Evolutionary conservation across 1,140 invertebrate genomes (phyloP), one percentile per base, ranked within the genome.

Genomic region (Neomicropteryx cornuta): DNA sequence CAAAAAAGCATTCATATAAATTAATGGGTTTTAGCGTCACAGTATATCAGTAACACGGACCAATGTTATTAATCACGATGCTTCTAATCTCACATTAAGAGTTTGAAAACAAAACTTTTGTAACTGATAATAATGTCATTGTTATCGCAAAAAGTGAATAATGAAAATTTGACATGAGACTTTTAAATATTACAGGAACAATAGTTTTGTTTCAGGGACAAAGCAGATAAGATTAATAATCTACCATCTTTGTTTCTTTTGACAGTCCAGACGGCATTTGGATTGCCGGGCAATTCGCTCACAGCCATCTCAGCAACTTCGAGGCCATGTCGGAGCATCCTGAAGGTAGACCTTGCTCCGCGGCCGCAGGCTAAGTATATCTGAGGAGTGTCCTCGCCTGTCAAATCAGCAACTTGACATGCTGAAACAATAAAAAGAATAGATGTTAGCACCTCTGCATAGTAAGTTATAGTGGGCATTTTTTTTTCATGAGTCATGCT

Each of bases 301-400:
- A 99, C 94, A 49, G 96, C 97, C 96, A 99, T 99, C 68, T 99
- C 97, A 0, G 93, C 92, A 2, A 87, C 94, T 74, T 99, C 96
- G 10, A 99, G 68, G 52, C 97, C 97, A 66, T 99, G 97, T 29
- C 96, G 75, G 3, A 99, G 66, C 1, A 99, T 90, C 52, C 94
- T 66, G 3, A 99, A 51, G 1, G 92, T 86, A 0, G 94, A 98
- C 36, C 95, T 71, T 2, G 96, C 86, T 2, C 96, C 94, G 43
- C 95, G 71, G 0, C 97, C 97, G 70, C 95, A 98, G 2, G 92
- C 72, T 49, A 95, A 84, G 59, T 98, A 97, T 23, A 99, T 70
- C 68, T 99, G 97, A 0, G 96, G 95, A 1, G 95, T 98, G 59
- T 99, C 97, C 73, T 99, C 96, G 55, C 96, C 96, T 13, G 93